phyloP scores from a whole-genome alignment of 1,140 invertebrate genomes.

The Arctopsyche grandis region DNA sequence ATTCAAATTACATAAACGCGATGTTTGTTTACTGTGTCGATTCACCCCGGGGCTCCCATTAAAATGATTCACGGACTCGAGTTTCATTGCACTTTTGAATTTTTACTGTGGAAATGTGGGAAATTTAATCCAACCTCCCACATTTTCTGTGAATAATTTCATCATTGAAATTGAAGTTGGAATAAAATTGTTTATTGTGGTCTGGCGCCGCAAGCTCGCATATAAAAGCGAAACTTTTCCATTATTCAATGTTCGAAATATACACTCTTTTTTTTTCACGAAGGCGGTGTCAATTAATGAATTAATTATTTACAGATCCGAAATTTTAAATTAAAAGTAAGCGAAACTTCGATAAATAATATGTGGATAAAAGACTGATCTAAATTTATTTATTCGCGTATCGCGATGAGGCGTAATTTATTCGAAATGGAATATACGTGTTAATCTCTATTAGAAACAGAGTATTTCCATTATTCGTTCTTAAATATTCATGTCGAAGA shows the following conservation, averaged over 20 bases:
- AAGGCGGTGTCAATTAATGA: no score
- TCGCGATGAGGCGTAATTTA: no score
- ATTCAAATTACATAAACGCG: background rate
- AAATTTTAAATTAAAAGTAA: no score
- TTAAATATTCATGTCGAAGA: slow-evolving; percentile 13
- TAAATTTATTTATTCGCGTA: no score
- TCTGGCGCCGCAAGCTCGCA: background rate
- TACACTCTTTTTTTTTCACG: no score
- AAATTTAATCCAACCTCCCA: slow-evolving; percentile 9
- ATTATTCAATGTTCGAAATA: slow-evolving; percentile 5
- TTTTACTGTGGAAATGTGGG: slow-evolving; percentile 12
- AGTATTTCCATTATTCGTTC: background rate
- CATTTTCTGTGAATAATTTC: slow-evolving; percentile 10
- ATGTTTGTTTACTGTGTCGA: no score
- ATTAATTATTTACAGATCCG: no score
- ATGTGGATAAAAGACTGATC: no score
- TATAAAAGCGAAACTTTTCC: slow-evolving; percentile 22
- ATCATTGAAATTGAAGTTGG: slow-evolving; percentile 24
- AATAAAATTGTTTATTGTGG: slow-evolving; percentile 23
- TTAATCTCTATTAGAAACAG: slow-evolving; percentile 2
- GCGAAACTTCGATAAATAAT: no score
- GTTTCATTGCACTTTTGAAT: slow-evolving; percentile 18
- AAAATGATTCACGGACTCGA: background rate
- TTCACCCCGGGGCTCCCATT: no score
- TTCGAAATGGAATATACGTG: background rate